A percentile compares a stretch with the other conserved stretches of the same genome.
These are phyloP conservation scores for Himantopus leucocephalus DNA, from an alignment of 2,113 vertebrate genomes.

Conservation along the genomic window DNA sequence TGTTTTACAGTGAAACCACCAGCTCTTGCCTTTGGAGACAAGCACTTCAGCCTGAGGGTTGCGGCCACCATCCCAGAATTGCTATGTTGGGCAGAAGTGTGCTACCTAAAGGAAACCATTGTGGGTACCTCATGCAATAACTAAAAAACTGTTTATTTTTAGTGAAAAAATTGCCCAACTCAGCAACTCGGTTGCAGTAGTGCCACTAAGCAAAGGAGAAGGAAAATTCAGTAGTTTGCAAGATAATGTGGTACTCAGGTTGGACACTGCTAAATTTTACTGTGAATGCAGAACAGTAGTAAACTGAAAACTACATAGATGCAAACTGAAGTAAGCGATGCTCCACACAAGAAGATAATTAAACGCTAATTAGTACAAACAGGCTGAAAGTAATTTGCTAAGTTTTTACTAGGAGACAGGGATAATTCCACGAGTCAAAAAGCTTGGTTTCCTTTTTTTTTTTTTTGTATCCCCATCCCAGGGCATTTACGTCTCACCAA, in stretches of 20 bases:
- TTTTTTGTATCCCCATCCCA: background rate
- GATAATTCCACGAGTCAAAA: background rate
- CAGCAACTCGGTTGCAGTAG: background rate
- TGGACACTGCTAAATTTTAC: background rate
- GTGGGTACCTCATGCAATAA: background rate
- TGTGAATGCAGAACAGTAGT: background rate
- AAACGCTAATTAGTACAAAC: background rate
- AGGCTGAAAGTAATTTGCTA: background rate
- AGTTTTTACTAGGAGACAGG: background rate
- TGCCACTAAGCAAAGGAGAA: background rate
- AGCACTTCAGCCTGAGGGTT: background rate
- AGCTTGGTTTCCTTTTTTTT: background rate
- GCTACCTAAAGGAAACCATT: background rate
- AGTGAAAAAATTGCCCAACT: background rate
- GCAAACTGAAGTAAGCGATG: background rate
- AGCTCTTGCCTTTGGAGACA: background rate
- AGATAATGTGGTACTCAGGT: background rate
- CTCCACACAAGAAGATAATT: background rate
- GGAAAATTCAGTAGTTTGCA: background rate
- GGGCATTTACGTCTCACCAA: background rate
- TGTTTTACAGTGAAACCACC: background rate
- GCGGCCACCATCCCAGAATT: background rate
- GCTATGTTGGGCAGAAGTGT: background rate
- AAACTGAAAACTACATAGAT: background rate
- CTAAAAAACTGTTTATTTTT: background rate